Percentiles rank a stretch among this genome's conserved stretches.
These are phyloP conservation scores for Choloepus didactylus DNA, from an alignment of 2,797 vertebrate genomes.

Conservation along the genomic window DNA sequence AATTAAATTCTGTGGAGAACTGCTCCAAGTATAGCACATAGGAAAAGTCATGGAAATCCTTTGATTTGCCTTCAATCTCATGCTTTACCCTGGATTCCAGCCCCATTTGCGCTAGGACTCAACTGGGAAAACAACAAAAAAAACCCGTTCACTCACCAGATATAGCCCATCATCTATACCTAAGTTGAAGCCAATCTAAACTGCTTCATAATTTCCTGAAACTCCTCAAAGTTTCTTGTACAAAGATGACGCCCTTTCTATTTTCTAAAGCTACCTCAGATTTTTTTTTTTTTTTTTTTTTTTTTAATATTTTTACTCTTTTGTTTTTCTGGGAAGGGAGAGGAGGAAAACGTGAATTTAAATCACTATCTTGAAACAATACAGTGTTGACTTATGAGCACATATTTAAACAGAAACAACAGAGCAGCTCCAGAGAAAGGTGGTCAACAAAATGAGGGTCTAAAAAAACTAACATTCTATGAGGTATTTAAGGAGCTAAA, in stretches of 20 bases:
- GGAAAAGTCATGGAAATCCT: neutral
- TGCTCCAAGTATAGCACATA: neutral
- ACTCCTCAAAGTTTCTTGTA: neutral
- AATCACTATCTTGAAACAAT: neutral
- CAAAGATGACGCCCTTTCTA: neutral
- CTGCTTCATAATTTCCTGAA: neutral
- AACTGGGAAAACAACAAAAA: too few relatives aligned
- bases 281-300: too few relatives aligned
- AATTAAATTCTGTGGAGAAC: neutral
- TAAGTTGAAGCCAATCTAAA: neutral
- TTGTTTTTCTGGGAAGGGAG: neutral
- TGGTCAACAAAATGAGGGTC: neutral
- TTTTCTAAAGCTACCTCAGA: neutral
- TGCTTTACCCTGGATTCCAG: neutral
- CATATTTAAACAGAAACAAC: neutral
- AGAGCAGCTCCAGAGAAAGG: neutral
- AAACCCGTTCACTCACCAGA: too few relatives aligned
- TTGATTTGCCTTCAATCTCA: neutral
- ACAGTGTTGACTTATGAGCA: neutral
- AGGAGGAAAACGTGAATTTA: conserved; percentile 1
- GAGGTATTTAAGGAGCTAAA: neutral
- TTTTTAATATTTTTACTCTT: neutral
- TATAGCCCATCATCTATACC: neutral
- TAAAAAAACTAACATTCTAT: neutral
- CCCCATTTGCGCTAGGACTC: neutral